phyloP scores from a whole-genome alignment of 1,140 invertebrate species.

The Drosophila arawakana region DNA sequence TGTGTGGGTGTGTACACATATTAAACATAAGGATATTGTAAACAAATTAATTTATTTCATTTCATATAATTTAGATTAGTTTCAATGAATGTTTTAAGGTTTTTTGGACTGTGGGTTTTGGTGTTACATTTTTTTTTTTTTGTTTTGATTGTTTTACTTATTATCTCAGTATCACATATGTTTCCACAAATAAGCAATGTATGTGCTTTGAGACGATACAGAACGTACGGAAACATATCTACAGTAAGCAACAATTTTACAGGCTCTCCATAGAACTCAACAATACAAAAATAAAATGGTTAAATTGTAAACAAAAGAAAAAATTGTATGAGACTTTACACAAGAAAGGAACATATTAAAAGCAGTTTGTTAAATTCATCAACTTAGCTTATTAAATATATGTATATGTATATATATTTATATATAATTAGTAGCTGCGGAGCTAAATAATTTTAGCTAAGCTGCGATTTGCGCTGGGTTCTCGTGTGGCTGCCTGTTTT shows the following conservation, averaged over 20 bases:
- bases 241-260: conserved; percentile 72
- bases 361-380: conserved; percentile 27
- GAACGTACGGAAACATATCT: conserved; percentile 71
- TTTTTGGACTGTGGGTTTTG: conserved; percentile 37
- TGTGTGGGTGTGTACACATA: conserved; percentile 23
- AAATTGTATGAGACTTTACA: conserved; percentile 29
- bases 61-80: conserved; percentile 27
- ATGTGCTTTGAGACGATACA: conserved; percentile 53
- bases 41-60: conserved; percentile 32
- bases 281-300: conserved; percentile 18
- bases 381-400: conserved; percentile 41
- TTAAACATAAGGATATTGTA: conserved; percentile 37
- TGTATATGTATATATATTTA: conserved; percentile 2
- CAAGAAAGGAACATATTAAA: conserved; percentile 52
- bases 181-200: conserved; percentile 60
- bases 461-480: conserved; percentile 43
- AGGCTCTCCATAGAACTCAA: conserved; percentile 48
- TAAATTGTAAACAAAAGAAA: too few relatives aligned
- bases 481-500: background rate
- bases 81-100: conserved; percentile 40
- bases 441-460: conserved; percentile 49
- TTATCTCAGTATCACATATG: conserved; percentile 84
- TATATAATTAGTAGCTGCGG: conserved; percentile 19
- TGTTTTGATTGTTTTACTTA: conserved; percentile 71
- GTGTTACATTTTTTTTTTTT: conserved; percentile 16